Conservation (phyloP, 2,888 invertebrate species). For the Machimus atricapillus region DNA sequence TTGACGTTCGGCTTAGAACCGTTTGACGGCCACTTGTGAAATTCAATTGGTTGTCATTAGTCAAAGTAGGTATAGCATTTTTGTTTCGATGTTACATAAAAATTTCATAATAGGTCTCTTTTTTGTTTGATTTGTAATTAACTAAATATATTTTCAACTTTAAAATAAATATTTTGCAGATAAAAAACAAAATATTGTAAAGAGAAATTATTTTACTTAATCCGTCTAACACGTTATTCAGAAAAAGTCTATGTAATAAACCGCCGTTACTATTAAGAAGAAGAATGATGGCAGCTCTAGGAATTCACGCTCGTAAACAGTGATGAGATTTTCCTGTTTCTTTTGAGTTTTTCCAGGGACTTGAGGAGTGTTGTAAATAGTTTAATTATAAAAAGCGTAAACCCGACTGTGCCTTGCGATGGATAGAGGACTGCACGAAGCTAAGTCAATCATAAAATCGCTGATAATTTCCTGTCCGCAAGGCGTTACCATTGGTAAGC, state of each 20-base stretch:
- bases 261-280: neutral
- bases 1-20: neutral
- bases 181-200: too few relatives aligned
- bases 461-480: slow-evolving; percentile 45
- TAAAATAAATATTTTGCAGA: too few relatives aligned
- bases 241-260: neutral
- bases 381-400: neutral
- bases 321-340: neutral
- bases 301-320: neutral
- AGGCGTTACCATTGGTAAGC: slow-evolving; percentile 40
- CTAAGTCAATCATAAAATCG: slow-evolving; percentile 40
- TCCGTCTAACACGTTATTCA: too few relatives aligned
- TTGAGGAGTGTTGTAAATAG: neutral
- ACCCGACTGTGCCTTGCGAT: neutral
- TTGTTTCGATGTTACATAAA: neutral
- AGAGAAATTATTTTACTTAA: too few relatives aligned
- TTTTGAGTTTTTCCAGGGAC: neutral
- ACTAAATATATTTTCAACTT: too few relatives aligned
- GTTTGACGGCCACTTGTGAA: neutral
- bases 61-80: neutral
- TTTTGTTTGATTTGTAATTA: neutral
- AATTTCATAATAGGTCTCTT: neutral
- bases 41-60: neutral
- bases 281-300: neutral
- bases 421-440: slow-evolving; percentile 37